Base-by-base conservation (phyloP, 2,888 invertebrate species). In the Meteorus cinctellus region DNA sequence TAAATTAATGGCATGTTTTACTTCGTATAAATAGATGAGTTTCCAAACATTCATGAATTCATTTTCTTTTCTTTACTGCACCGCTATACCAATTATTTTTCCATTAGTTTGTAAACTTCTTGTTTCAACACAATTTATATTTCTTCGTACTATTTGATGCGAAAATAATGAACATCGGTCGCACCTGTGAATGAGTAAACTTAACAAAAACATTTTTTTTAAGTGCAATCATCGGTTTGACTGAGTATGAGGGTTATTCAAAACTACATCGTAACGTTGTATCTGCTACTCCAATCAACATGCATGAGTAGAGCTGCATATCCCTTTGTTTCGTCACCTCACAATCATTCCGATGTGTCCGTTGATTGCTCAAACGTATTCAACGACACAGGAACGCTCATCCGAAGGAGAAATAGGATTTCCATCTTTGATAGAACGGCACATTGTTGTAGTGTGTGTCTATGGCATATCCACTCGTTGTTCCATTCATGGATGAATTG, bases 321-420 rank as follows among this genome's bases (percentile, higher is more conserved):
- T 19, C 19, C 19, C 55, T 55, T 55, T 55, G 55, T 55, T 5
- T 19, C 19, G 19, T 55, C 55, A 55, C 8, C 19, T 19, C 8
- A 6, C 55, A 55, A 55, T 55, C 55, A 55, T 19, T 55, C 55
- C 55, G n/a, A 55, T 55, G 55, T 55, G n/a, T 55, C 10, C 19
- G 55, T 8, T 55, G 55, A 55, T 55, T 55, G 55, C 55, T 55
- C 55, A 55, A 55, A 55, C 55, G 55, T 19, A 55, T 19, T 19
- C 55, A 19, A 19, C n/a, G 19, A 19, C 19, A 55, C 4, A 19
- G 55, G 19, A 19, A 55, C 10, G 55, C 19, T 55, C 55, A 55
- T 55, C 10, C 55, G 6, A 19, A 19, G 8, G 19, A 6, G 55
- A 24, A 55, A 55, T 24, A 24, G 55, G 55, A 55, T 55, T 55